Conservation (phyloP, 2,113 vertebrate genomes). For the cat (Felis catus) region F.catus_Fca126_mat1.0 CM031424.1:69194501-69195000, state of each 20-base stretch:
- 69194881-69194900: background rate
- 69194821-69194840: background rate
- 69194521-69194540: too few relatives aligned
- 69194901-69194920: background rate
- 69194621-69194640: too few relatives aligned
- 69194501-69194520: too few relatives aligned
- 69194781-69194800: background rate
- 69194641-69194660: too few relatives aligned
- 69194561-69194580: too few relatives aligned
- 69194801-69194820: background rate
- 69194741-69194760: background rate
- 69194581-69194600: too few relatives aligned
- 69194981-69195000: background rate
- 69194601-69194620: too few relatives aligned
- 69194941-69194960: constrained; percentile 1
- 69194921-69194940: background rate
- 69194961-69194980: background rate
- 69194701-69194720: background rate
- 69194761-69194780: background rate
- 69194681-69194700: too few relatives aligned
- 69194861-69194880: background rate
- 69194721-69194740: background rate
- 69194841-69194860: background rate
- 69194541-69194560: too few relatives aligned
- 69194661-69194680: too few relatives aligned